A percentile compares a stretch with the other conserved stretches of the same genome.
These are phyloP conservation scores for Apamea anceps DNA, from an alignment of 2,888 invertebrate genomes.

Conservation along the genomic window DNA sequence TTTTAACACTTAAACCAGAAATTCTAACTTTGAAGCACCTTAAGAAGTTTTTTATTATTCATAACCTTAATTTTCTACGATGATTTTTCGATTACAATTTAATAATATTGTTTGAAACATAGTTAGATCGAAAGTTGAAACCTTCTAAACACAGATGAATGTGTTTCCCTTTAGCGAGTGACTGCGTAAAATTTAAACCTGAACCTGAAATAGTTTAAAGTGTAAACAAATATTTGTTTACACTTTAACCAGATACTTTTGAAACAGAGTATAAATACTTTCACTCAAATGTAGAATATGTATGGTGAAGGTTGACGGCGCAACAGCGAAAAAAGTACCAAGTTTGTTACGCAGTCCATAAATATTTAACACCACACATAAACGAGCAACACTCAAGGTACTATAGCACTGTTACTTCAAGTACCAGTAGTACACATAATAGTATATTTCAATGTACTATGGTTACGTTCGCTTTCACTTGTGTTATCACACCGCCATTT, in stretches of 20 bases:
- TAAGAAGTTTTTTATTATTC: neutral
- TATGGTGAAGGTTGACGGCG: neutral
- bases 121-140: neutral
- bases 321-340: slow-evolving; percentile 25
- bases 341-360: slow-evolving; percentile 16
- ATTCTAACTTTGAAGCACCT: neutral
- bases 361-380: slow-evolving; percentile 52
- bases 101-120: too few species aligned
- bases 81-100: too few species aligned
- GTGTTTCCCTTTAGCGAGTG: too few species aligned
- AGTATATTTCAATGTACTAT: slow-evolving; percentile 52
- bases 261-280: neutral
- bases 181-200: neutral
- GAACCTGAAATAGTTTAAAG: neutral
- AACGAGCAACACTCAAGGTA: slow-evolving; percentile 28
- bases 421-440: slow-evolving; percentile 32
- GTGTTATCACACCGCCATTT: slow-evolving; percentile 67
- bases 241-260: neutral
- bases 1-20: neutral
- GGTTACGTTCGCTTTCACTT: slow-evolving; percentile 74
- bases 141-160: neutral
- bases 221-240: neutral
- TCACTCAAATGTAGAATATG: slow-evolving; percentile 1
- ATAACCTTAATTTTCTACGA: neutral
- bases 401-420: neutral